Percentiles rank a stretch among this genome's conserved stretches.
Evolutionary conservation across 2,113 vertebrate species (phyloP).

Genomic region (Chaetodon auriga): DNA sequence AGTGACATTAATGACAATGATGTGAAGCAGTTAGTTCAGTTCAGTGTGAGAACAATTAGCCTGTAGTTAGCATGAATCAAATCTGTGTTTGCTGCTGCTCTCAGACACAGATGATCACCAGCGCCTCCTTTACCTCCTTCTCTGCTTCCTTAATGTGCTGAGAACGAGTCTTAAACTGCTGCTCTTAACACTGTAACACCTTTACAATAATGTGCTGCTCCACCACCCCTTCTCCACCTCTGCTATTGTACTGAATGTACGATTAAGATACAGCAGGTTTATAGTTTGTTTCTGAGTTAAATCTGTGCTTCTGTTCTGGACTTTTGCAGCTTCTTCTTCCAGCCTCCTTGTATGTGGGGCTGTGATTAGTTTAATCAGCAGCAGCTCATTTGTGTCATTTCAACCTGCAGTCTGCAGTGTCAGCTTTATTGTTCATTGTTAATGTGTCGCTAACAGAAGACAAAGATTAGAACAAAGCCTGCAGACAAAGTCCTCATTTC

Average conservation of each 20-base stretch:
- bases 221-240: neutral
- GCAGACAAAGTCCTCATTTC: neutral
- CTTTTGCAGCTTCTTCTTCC: no score
- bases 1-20: conserved; percentile 7
- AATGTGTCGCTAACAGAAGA: no score
- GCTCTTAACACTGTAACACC: neutral
- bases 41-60: conserved; percentile 19
- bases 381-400: no score
- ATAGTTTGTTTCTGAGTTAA: neutral
- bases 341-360: no score
- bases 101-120: neutral
- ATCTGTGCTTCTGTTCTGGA: no score
- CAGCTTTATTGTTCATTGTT: no score
- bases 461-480: neutral
- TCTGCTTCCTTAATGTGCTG: neutral
- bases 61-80: conserved; percentile 2
- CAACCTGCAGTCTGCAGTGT: no score
- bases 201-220: neutral
- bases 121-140: neutral
- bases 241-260: no score
- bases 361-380: no score
- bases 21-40: conserved; percentile 26
- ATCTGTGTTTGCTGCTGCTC: neutral
- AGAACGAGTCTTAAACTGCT: neutral
- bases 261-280: no score